Evolutionary conservation across 2,797 vertebrate genomes (phyloP).

Genomic region (Podarcis siculus): DNA sequence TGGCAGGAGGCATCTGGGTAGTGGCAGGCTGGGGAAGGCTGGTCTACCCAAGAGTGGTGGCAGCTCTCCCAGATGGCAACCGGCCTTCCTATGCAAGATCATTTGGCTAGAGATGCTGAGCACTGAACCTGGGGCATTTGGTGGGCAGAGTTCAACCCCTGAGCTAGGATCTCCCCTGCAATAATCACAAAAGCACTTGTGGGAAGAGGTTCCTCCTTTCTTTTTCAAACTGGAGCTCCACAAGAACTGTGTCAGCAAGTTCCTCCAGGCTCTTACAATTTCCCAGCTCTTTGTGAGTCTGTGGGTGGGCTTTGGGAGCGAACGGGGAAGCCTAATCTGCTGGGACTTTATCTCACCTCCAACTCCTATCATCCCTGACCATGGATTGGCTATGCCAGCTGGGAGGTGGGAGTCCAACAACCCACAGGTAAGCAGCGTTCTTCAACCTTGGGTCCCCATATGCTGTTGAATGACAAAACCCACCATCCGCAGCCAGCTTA

Average conservation of each 20-base stretch:
- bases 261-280: background rate
- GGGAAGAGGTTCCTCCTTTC: background rate
- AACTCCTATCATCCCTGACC: too few species aligned
- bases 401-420: too few species aligned
- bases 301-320: background rate
- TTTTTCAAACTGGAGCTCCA: background rate
- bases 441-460: too few species aligned
- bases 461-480: too few species aligned
- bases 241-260: background rate
- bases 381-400: too few species aligned
- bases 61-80: too few species aligned
- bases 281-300: background rate
- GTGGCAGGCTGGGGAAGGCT: background rate
- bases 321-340: background rate
- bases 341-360: too few species aligned
- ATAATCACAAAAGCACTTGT: background rate
- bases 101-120: too few species aligned
- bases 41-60: background rate
- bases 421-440: too few species aligned
- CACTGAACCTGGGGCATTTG: background rate
- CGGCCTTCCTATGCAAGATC: too few species aligned
- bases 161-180: background rate
- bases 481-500: too few species aligned
- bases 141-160: background rate
- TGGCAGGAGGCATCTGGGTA: background rate